Base-by-base conservation (phyloP, 2,797 vertebrate species). In the Sebastes cheni region DNA sequence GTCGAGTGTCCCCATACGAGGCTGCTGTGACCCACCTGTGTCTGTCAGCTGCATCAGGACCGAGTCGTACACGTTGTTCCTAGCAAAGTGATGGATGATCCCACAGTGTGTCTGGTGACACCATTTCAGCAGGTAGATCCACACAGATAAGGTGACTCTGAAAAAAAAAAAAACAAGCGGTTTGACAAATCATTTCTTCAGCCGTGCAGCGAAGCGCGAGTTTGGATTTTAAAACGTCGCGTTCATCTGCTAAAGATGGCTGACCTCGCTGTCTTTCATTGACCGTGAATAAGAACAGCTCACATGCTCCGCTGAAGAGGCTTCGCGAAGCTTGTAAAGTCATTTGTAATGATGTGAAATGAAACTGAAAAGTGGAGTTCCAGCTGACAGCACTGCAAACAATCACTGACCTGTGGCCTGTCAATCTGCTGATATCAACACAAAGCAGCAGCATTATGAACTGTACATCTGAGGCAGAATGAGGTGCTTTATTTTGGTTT, bases 61-160 rank as follows among this genome's bases (percentile, higher is more conserved):
- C 2, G 96, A 96, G 83, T 91, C 91, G 8, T 95, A 99, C 80
- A 85, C 90, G 79, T 92, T 95, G 65, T 94, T 91, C 1, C 84
- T 74, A 85, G 96, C 94, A 55, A 98, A 84, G 67, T 98, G 97
- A 92, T 98, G 97, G 79, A 99, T 86, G 89, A 99, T 95, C 34
- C 97, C 96, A 77, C 98, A 98, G 75, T 94, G 89, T 25, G 79
- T 87, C 72, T 86, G 76, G 74, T 91, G 91, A 92, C 98, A 99
- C 91, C 95, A 83, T 84, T 88, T 92, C 77, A 97, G 94, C 68
- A 99, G 95, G 95, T 97, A 99, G n/a, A 99, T 89, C 97, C 98
- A 99, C 91, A 97, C 72, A 8, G 98, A 99, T 87, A 98, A 39
- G 0, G 97, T 94, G 93, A 97, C 94, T 91, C 98, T 99, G 86